These are phyloP conservation scores for Callimorpha dominula DNA, from an alignment of 2,888 invertebrate genomes.

Conservation along the genomic window DNA sequence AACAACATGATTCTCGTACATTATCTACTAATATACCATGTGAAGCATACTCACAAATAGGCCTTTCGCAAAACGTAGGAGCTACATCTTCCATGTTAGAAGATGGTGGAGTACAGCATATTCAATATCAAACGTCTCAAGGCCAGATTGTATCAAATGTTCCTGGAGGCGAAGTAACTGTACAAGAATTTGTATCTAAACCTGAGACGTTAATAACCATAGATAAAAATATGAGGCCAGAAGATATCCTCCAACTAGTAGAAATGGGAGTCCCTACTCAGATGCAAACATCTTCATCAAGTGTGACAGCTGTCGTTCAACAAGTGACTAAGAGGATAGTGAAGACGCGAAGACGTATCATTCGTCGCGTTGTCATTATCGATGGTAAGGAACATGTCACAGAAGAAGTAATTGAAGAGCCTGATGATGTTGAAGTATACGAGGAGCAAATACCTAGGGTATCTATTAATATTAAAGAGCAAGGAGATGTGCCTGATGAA, in stretches of 20 bases:
- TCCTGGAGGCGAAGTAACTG: slow-evolving; percentile 88
- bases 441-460: slow-evolving; percentile 91
- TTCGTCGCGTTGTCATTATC: slow-evolving; percentile 91
- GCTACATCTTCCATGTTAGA: slow-evolving; percentile 86
- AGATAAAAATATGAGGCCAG: slow-evolving; percentile 85
- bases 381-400: slow-evolving; percentile 94
- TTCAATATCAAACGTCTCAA: slow-evolving; percentile 88
- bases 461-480: slow-evolving; percentile 88
- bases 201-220: slow-evolving; percentile 88
- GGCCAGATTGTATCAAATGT: slow-evolving; percentile 88
- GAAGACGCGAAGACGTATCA: slow-evolving; percentile 91
- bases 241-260: slow-evolving; percentile 76
- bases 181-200: slow-evolving; percentile 89
- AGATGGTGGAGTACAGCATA: slow-evolving; percentile 88
- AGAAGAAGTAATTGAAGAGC: slow-evolving; percentile 94
- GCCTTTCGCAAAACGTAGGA: slow-evolving; percentile 89
- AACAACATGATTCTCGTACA: slow-evolving; percentile 85
- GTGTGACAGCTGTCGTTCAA: slow-evolving; percentile 92
- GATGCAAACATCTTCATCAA: slow-evolving; percentile 89
- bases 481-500: slow-evolving; percentile 80
- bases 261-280: slow-evolving; percentile 76
- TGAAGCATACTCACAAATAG: slow-evolving; percentile 89
- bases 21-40: slow-evolving; percentile 87
- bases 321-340: slow-evolving; percentile 93
- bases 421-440: slow-evolving; percentile 91